Evolutionary conservation across 64 coral and sea anemone genomes (phyloP).

Genomic region (Astreopora myriophthalma): DNA sequence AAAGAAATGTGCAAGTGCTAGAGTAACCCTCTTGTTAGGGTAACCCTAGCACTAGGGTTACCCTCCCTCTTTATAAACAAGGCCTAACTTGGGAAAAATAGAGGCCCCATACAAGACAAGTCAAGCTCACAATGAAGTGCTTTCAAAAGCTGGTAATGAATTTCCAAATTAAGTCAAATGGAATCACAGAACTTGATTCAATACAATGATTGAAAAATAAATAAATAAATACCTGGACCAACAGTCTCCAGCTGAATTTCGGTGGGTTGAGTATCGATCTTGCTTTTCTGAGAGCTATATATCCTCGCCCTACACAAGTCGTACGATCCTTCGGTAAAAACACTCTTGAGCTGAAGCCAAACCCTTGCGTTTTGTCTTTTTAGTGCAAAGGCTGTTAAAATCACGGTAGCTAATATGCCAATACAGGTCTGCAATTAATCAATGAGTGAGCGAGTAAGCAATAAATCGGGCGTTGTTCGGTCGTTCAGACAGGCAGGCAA

Average conservation of each 20-base stretch:
- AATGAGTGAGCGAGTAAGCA: background rate
- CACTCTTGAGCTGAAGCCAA: conserved; percentile 55
- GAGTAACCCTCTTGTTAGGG: too few relatives aligned
- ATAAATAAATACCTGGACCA: conserved; percentile 21
- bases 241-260: background rate
- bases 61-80: too few relatives aligned
- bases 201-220: background rate
- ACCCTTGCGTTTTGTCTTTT: conserved; percentile 75
- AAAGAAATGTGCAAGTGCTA: too few relatives aligned
- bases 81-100: too few relatives aligned
- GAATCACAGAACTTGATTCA: background rate
- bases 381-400: conserved; percentile 76
- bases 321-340: background rate
- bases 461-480: too few relatives aligned
- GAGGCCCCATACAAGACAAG: too few relatives aligned
- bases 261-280: background rate
- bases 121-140: too few relatives aligned
- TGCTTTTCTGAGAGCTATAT: background rate
- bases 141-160: too few relatives aligned
- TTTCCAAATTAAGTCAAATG: too few relatives aligned
- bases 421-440: conserved; percentile 71
- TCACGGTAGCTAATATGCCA: conserved; percentile 63
- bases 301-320: background rate
- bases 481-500: too few relatives aligned
- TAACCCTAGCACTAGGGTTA: too few relatives aligned